Conservation (phyloP, 2,797 vertebrate genomes). For the Apogon hyalosoma region DNA sequence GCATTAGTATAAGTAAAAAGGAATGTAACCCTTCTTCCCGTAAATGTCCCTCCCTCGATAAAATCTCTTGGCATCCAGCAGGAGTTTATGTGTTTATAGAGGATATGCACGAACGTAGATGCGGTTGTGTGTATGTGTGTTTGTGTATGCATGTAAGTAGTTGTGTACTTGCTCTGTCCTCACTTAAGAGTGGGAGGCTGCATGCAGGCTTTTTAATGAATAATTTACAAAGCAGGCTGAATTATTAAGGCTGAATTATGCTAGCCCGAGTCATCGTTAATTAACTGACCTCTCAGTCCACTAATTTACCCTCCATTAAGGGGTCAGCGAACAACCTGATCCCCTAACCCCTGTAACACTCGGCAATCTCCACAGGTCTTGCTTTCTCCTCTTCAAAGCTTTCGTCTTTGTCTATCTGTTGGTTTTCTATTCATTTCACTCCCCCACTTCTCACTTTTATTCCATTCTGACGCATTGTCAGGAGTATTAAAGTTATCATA, state of each 20-base stretch:
- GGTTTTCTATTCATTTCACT: background rate
- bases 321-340: slow-evolving; percentile 43
- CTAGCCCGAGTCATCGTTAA: slow-evolving; percentile 53
- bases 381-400: background rate
- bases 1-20: too few species aligned
- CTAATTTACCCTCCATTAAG: slow-evolving; percentile 64
- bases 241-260: slow-evolving; percentile 68
- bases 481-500: slow-evolving; percentile 1
- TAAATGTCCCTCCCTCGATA: background rate
- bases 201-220: slow-evolving; percentile 61
- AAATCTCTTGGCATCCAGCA: background rate
- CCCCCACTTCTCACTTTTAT: background rate
- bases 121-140: background rate
- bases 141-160: background rate
- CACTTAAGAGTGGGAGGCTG: slow-evolving; percentile 14
- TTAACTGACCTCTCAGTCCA: slow-evolving; percentile 53
- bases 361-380: slow-evolving; percentile 10
- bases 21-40: too few species aligned
- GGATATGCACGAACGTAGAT: background rate
- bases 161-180: slow-evolving; percentile 8
- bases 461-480: background rate
- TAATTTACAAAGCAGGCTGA: slow-evolving; percentile 62
- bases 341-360: slow-evolving; percentile 36
- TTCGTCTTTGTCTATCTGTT: slow-evolving; percentile 4
- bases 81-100: background rate